Conservation (phyloP, 2,797 vertebrate species). For the Garrulus glandarius region DNA sequence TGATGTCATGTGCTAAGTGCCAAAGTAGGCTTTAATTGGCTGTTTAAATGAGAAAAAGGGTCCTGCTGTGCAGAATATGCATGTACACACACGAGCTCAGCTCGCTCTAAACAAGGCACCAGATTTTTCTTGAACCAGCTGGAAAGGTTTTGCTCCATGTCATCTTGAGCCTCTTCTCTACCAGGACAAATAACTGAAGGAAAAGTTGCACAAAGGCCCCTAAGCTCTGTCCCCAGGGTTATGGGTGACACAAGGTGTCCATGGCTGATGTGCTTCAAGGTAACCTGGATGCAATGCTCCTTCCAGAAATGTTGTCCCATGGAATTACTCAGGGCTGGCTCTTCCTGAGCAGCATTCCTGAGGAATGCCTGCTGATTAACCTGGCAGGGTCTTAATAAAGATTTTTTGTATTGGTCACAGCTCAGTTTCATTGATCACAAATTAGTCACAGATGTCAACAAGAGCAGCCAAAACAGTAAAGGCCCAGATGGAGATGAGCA, state of each 20-base stretch:
- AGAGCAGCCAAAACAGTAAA: slow-evolving; percentile 52
- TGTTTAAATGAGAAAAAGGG: slow-evolving; percentile 73
- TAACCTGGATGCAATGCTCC: background rate
- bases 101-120: background rate
- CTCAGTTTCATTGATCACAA: slow-evolving; percentile 51
- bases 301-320: background rate
- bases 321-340: background rate
- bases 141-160: background rate
- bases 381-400: slow-evolving; percentile 40
- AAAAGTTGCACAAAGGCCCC: background rate
- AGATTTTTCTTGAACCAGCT: background rate
- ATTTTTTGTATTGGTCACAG: slow-evolving; percentile 70
- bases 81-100: background rate
- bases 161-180: background rate
- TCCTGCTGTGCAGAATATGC: slow-evolving; percentile 45
- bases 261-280: background rate
- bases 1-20: slow-evolving; percentile 68
- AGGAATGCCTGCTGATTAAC: background rate
- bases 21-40: slow-evolving; percentile 74
- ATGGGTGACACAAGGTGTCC: background rate
- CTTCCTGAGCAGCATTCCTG: background rate
- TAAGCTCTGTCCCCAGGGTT: background rate
- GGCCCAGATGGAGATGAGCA: slow-evolving; percentile 64
- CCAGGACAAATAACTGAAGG: background rate
- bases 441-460: slow-evolving; percentile 76